These are phyloP conservation scores for Sinhomidia bicolor DNA, from an alignment of 2,888 invertebrate species.

Conservation along the genomic window DNA sequence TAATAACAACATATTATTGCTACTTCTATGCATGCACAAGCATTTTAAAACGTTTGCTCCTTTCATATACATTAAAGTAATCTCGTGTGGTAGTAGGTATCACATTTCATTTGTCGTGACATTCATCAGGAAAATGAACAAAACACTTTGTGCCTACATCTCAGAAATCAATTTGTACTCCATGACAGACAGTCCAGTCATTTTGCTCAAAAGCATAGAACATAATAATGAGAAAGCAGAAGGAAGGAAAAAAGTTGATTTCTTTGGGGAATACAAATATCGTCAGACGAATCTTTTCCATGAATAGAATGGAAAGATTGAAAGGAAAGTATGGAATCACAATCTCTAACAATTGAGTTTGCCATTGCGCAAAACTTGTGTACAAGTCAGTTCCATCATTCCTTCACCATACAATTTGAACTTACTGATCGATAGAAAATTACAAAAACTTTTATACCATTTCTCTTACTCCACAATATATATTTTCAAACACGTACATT, in stretches of 20 bases:
- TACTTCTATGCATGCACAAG: too few species aligned
- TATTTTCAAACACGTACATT: too few species aligned
- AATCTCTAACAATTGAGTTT: background rate
- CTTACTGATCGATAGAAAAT: too few species aligned
- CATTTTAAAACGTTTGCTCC: too few species aligned
- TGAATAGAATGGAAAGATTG: background rate
- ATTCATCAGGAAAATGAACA: constrained; percentile 29
- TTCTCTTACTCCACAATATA: too few species aligned
- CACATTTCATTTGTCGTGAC: background rate
- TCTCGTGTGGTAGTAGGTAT: too few species aligned
- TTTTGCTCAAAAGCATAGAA: background rate
- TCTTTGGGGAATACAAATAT: constrained; percentile 34
- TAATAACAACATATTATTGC: too few species aligned
- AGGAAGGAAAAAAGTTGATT: constrained; percentile 44
- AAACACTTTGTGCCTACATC: background rate
- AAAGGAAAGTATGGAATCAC: background rate
- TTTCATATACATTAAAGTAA: too few species aligned
- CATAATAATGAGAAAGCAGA: constrained; percentile 23
- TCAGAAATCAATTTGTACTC: too few species aligned
- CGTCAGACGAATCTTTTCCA: background rate
- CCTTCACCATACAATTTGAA: background rate
- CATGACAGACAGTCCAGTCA: background rate
- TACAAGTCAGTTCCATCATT: background rate
- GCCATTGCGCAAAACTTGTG: background rate
- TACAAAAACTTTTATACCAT: background rate